Evolutionary conservation across 92 coral and sea anemone species (phyloP).

Genomic region (Virgularia gustaviana): DNA sequence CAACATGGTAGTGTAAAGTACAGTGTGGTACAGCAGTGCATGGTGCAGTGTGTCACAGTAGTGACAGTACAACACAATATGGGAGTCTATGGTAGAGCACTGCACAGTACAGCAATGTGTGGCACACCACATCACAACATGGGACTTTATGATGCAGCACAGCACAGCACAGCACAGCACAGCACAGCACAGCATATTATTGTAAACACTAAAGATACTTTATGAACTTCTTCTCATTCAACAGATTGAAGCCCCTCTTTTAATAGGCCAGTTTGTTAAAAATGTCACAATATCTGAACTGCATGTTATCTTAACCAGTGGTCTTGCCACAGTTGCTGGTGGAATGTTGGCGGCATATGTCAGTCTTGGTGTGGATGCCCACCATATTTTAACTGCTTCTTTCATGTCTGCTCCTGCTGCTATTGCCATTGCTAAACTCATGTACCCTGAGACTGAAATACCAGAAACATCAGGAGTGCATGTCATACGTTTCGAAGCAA

Average conservation of each 20-base stretch:
- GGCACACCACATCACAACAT: neutral
- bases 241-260: constrained; percentile 86
- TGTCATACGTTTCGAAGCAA: constrained; percentile 66
- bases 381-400: constrained; percentile 85
- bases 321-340: constrained; percentile 97
- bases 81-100: neutral
- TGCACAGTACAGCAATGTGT: neutral
- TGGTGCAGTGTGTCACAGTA: neutral
- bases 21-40: too few relatives aligned
- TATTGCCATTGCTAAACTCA: constrained; percentile 78
- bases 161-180: neutral
- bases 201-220: neutral
- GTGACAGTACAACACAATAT: neutral
- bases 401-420: constrained; percentile 99
- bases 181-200: neutral
- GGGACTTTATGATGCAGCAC: neutral
- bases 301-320: constrained; percentile 93
- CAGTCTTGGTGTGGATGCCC: constrained; percentile 82
- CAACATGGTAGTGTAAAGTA: too few relatives aligned
- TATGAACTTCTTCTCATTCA: neutral
- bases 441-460: constrained; percentile 81
- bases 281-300: constrained; percentile 89
- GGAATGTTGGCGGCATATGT: constrained; percentile 92
- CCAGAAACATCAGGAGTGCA: constrained; percentile 71
- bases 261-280: constrained; percentile 77